Conservation (phyloP, 2,113 vertebrate species). For the Pantherophis guttatus region DNA sequence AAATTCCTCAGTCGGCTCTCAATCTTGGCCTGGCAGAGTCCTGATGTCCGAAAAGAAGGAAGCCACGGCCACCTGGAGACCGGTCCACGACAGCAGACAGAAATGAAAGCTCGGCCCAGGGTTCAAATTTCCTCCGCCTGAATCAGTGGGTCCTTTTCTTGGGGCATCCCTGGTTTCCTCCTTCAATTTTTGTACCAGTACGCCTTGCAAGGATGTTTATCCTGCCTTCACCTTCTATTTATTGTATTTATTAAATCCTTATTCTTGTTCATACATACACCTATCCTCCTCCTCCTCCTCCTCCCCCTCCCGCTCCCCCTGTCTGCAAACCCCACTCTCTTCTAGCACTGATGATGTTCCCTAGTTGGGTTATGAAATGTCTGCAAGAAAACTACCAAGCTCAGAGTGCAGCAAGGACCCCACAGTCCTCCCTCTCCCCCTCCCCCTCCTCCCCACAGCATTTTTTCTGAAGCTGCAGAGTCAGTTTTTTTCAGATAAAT, state of each 20-base stretch:
- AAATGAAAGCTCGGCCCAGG: neutral
- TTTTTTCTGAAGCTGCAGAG: neutral
- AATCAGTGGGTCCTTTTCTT: neutral
- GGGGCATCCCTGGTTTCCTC: neutral
- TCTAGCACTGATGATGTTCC: neutral
- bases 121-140: neutral
- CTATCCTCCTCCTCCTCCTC: neutral
- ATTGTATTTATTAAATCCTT: conserved; percentile 14
- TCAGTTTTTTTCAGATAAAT: neutral
- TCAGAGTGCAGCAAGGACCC: neutral
- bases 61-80: neutral
- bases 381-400: neutral
- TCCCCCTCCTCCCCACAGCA: no score
- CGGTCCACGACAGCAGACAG: neutral
- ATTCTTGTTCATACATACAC: neutral
- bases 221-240: conserved; percentile 3
- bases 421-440: no score
- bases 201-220: neutral
- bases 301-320: no score
- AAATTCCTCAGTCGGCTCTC: neutral
- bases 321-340: neutral
- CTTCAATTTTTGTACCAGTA: neutral
- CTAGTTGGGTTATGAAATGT: neutral
- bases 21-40: neutral
- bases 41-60: neutral